These are phyloP conservation scores for Tachysurus vachellii DNA, from an alignment of 2,113 vertebrate species.

Conservation along the genomic window DNA sequence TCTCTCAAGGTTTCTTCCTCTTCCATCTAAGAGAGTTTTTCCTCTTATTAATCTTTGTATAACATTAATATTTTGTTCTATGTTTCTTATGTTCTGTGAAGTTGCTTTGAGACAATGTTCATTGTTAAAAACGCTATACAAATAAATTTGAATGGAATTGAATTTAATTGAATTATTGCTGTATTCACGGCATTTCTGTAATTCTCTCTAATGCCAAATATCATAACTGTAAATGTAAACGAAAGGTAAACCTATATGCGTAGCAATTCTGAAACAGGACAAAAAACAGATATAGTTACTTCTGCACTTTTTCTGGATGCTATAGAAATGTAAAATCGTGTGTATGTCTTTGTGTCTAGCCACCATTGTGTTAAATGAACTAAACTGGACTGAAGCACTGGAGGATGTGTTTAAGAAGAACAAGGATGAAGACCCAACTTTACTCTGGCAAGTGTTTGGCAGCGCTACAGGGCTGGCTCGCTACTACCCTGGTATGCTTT, in stretches of 20 bases:
- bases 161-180: too few relatives aligned
- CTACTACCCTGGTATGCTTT: slow-evolving; percentile 87
- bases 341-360: slow-evolving; percentile 64
- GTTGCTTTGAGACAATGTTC: too few relatives aligned
- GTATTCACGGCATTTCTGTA: too few relatives aligned
- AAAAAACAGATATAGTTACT: not conserved
- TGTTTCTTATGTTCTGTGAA: too few relatives aligned
- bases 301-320: not conserved
- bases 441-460: slow-evolving; percentile 97
- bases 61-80: too few relatives aligned
- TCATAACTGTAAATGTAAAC: too few relatives aligned
- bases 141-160: too few relatives aligned
- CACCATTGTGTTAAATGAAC: slow-evolving; percentile 93
- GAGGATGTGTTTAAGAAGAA: slow-evolving; percentile 92
- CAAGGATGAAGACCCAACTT: slow-evolving; percentile 89
- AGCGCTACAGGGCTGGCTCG: slow-evolving; percentile 95
- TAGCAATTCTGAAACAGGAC: not conserved
- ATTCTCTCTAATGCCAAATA: too few relatives aligned
- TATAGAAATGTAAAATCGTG: not conserved
- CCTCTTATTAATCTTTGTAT: too few relatives aligned
- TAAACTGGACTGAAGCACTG: slow-evolving; percentile 92
- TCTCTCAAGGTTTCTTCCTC: too few relatives aligned
- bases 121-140: too few relatives aligned
- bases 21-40: too few relatives aligned
- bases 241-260: not conserved